Evolutionary conservation across 2,888 invertebrate genomes (phyloP).

Genomic region (Phalera bucephala): DNA sequence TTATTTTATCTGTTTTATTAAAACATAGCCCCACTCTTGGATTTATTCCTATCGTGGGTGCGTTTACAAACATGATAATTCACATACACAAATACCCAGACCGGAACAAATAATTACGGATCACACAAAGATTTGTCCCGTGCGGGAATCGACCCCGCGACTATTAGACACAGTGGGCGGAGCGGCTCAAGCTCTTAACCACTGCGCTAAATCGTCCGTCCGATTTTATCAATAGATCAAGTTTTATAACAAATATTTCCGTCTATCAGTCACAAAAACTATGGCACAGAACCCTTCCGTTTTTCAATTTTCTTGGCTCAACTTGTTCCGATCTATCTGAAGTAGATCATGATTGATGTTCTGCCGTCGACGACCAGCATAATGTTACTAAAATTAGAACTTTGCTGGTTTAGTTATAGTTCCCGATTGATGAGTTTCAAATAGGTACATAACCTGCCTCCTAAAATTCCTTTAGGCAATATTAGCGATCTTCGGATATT

Average conservation of each 20-base stretch:
- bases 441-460: conserved; percentile 16
- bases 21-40: too few relatives aligned
- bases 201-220: too few relatives aligned
- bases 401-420: conserved; percentile 36
- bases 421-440: conserved; percentile 31
- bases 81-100: too few relatives aligned
- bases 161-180: too few relatives aligned
- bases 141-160: too few relatives aligned
- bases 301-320: conserved; percentile 26
- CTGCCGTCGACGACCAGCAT: conserved; percentile 44
- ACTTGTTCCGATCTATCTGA: conserved; percentile 34
- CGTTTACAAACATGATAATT: too few relatives aligned
- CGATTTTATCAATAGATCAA: background rate
- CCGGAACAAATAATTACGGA: too few relatives aligned
- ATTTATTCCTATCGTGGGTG: too few relatives aligned
- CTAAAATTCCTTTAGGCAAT: conserved; percentile 15
- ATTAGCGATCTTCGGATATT: too few relatives aligned
- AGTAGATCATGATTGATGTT: conserved; percentile 60
- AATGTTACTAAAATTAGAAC: conserved; percentile 58
- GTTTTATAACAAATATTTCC: background rate
- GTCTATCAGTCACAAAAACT: conserved; percentile 13
- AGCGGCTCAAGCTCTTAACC: too few relatives aligned
- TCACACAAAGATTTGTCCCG: too few relatives aligned
- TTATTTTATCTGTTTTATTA: too few relatives aligned
- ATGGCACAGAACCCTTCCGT: conserved; percentile 23